Base-by-base conservation (phyloP, 2,888 invertebrate species). In the Acanthopleura granulata region DNA sequence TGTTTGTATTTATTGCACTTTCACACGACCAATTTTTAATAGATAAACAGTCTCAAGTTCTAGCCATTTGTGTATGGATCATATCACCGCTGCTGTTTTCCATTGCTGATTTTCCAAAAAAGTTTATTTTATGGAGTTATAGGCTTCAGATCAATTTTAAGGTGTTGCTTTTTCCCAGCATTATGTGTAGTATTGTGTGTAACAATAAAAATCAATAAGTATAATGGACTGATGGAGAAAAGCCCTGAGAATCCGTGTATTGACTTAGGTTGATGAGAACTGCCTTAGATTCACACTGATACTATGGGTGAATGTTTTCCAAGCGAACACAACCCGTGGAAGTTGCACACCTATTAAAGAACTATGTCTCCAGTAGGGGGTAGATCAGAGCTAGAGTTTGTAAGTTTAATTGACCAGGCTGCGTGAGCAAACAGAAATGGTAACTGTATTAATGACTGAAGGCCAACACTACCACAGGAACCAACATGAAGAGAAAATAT, bases 361-460 rank as follows among this genome's bases (percentile, higher is more conserved):
- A 57, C 57, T 22, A 57, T 57, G 22, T 40, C 9, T 57, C 57
- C 57, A 57, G 57, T 22, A n/a, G 57, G 57, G 18, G n/a, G 6
- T 18, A 57, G 57, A 57, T 18, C 57, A 57, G 57, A 18, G n/a
- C 27, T 27, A 66, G 25, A 66, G 66, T 66, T 66, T 66, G 66
- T 27, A 66, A 66, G 4, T 66, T 66, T 66, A 66, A 66, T 66
- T 66, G 66, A 66, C 66, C 25, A 18, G 16, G 27, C 29, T 15
- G 18, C 25, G 4, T 66, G 66, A 27, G 22, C 66, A 66, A 66
- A 66, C 29, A 66, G 29, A 22, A 22, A 22, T 66, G 29, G 66
- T 66, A 27, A 66, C 66, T 66, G 29, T 66, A 66, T 66, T 25
- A 27, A 22, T 27, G 29, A 27, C 66, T 66, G 22, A 22, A 25